A percentile compares a stretch with the other conserved stretches of the same genome.
Conservation (phyloP, 2,113 vertebrate species). For the Promerops cafer region DNA sequence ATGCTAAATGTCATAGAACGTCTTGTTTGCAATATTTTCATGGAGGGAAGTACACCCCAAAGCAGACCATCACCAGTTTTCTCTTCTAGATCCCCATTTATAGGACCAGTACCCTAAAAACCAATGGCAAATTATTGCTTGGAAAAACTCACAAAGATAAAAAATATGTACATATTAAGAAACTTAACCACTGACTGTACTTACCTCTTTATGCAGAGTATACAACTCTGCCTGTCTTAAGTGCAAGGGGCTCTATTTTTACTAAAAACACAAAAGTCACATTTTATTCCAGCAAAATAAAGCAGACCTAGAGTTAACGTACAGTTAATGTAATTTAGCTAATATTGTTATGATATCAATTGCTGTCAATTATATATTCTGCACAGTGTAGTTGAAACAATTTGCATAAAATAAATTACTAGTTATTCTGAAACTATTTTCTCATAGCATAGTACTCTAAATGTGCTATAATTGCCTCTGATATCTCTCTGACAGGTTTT, state of each 20-base stretch:
- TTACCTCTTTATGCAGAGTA: background rate
- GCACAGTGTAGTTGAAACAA: background rate
- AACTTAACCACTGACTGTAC: background rate
- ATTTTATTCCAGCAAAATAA: background rate
- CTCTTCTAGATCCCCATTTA: background rate
- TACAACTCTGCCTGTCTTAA: background rate
- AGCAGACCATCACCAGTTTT: background rate
- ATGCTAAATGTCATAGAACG: background rate
- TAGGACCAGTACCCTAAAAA: background rate
- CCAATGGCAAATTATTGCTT: background rate
- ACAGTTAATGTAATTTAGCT: background rate
- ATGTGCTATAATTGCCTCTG: conserved; percentile 42
- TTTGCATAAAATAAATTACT: conserved; percentile 34
- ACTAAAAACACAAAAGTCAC: background rate
- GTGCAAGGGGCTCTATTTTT: background rate
- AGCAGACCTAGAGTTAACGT: background rate
- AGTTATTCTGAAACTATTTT: conserved; percentile 37
- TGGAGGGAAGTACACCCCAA: background rate
- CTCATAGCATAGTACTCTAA: background rate
- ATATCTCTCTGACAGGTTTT: conserved; percentile 1
- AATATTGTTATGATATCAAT: background rate
- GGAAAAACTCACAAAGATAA: background rate
- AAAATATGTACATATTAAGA: background rate
- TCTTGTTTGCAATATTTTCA: background rate
- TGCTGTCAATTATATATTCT: conserved; percentile 19